These are phyloP conservation scores for Clupea harengus DNA, from an alignment of 2,113 vertebrate genomes.

Conservation along the genomic window DNA sequence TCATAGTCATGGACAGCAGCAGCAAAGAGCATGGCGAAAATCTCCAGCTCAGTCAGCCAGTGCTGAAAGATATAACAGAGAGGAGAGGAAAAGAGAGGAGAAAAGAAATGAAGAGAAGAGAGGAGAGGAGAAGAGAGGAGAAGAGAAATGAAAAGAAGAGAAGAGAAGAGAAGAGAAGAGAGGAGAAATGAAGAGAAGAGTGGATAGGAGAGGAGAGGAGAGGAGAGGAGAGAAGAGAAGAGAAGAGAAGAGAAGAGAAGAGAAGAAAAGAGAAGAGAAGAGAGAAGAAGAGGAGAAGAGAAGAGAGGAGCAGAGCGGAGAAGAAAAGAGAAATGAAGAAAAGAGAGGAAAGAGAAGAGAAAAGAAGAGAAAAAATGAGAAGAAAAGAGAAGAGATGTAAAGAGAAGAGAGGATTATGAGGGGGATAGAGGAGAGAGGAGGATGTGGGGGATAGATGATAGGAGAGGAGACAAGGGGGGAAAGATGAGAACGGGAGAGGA, in stretches of 20 bases:
- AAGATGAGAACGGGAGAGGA: neutral
- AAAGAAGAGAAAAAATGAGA: neutral
- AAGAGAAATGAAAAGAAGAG: neutral
- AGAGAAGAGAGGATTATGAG: neutral
- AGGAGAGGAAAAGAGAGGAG: neutral
- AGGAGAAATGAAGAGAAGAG: neutral
- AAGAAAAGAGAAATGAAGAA: neutral
- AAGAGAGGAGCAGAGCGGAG: neutral
- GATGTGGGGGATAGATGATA: neutral
- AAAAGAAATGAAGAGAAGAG: too few relatives aligned
- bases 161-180: neutral
- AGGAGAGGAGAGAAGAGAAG: neutral
- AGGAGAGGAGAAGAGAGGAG: neutral
- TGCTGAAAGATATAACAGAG: slow-evolving; percentile 74
- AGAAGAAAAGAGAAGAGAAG: neutral
- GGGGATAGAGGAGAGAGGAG: neutral
- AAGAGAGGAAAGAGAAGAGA: neutral
- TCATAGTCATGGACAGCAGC: slow-evolving; percentile 97
- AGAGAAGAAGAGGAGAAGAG: neutral
- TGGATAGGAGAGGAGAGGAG: too few relatives aligned
- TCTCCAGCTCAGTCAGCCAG: slow-evolving; percentile 97
- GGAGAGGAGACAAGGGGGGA: neutral
- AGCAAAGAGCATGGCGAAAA: slow-evolving; percentile 97
- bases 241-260: neutral
- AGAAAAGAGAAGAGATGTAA: neutral